Base-by-base conservation (phyloP, 2,797 vertebrate genomes). In the Muscicapa striata region DNA sequence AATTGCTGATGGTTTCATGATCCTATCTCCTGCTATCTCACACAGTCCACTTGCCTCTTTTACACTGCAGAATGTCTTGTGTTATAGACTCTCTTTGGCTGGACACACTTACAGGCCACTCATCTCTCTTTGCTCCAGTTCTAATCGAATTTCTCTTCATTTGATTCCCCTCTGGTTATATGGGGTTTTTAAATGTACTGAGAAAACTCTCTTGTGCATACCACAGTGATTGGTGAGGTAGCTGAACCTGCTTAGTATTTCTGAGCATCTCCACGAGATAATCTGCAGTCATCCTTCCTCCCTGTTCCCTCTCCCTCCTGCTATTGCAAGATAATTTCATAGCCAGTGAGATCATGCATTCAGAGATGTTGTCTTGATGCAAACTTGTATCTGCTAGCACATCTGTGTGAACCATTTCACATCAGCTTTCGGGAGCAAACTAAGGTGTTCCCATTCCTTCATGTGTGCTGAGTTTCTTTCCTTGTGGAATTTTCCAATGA, bases 1-100 rank as follows among this genome's bases (percentile, higher is more conserved):
- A 90, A 13, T 63, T 94, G 89, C 91, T 92, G 89, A 91, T 93
- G 91, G 91, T 91, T 96, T 96, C 89, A 67, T 51, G 91, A 94
- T 96, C 48, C 76, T 95, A 85, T 95, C 94, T 95, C 57, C n/a
- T 77, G 74, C 68, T 84, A 40, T 84, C 89, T 77, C 17, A 81
- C 22, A 22, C 29, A 34, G 66, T 91, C 62, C 76, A 38, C 69
- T 91, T 59, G 36, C 52, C 41, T 82, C 63, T 88, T 70, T 82
- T 46, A 57, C 15, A 4, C 38, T 67, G 63, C 67, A 84, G 51
- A 91, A 88, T 46, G 17, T 21, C 21, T 51, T 41, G 23, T 81
- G 15, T 66, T 78, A 36, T 17, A 27, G 59, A 48, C 38, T 91
- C 0, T 48, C 66, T 62, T 51, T 54, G 48, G 75, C 55, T 88